phyloP scores from a whole-genome alignment of 1,140 invertebrate genomes.

The Solenopsis fugax region DNA sequence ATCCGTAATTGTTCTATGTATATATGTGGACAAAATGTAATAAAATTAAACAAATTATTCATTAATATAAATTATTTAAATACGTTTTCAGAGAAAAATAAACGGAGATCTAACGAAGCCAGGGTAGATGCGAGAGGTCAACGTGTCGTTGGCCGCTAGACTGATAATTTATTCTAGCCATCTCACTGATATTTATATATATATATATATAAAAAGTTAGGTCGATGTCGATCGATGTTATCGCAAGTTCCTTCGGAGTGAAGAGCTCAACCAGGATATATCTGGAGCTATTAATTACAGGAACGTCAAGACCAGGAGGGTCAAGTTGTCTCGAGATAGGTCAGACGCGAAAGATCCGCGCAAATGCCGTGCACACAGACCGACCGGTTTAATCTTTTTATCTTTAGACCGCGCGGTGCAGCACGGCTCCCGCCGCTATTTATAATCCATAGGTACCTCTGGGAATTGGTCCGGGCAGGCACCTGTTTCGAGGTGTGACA shows the following conservation, averaged over 20 bases:
- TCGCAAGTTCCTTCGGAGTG: background rate
- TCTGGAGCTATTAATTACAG: slow-evolving; percentile 48
- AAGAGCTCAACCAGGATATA: slow-evolving; percentile 29
- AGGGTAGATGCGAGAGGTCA: background rate
- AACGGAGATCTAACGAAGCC: background rate
- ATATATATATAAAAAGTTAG: background rate
- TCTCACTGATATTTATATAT: background rate
- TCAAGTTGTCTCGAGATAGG: slow-evolving; percentile 51
- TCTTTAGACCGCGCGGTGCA: background rate
- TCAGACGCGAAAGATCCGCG: slow-evolving; percentile 50
- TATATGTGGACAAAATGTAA: background rate
- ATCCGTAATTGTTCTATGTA: background rate
- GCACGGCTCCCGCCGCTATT: slow-evolving; percentile 22
- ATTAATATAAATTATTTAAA: background rate
- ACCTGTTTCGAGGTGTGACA: slow-evolving; percentile 48
- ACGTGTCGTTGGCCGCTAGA: background rate
- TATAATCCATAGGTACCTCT: slow-evolving; percentile 58
- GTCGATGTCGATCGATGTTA: slow-evolving; percentile 28
- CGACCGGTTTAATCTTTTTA: slow-evolving; percentile 56
- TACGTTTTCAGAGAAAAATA: slow-evolving; percentile 7
- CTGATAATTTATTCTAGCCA: slow-evolving; percentile 14
- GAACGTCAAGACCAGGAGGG: slow-evolving; percentile 38
- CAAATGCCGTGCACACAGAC: slow-evolving; percentile 15
- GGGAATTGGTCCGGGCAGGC: slow-evolving; percentile 47
- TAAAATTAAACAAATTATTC: background rate